Evolutionary conservation across 2,888 invertebrate species (phyloP).

Genomic region (Cacoxenus indagator): DNA sequence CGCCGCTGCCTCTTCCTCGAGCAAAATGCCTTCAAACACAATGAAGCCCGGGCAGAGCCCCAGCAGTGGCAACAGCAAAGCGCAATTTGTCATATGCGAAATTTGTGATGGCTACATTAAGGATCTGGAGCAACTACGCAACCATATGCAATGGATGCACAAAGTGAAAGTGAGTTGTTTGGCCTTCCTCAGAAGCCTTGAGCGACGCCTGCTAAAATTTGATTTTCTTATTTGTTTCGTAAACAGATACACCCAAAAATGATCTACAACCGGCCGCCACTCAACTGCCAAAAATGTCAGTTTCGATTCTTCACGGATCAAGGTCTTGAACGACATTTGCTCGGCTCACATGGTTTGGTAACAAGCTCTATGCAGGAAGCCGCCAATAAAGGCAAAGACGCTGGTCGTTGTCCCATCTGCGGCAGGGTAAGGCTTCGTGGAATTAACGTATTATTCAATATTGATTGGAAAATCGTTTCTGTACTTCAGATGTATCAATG

Average conservation of each 20-base stretch:
- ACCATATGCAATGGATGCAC: slow-evolving; percentile 98
- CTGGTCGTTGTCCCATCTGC: slow-evolving; percentile 94
- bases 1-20: slow-evolving; percentile 60
- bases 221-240: background rate
- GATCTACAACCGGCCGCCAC: slow-evolving; percentile 93
- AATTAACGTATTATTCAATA: background rate
- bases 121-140: slow-evolving; percentile 92
- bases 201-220: background rate
- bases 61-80: slow-evolving; percentile 75
- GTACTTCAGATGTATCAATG: slow-evolving; percentile 93
- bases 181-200: background rate
- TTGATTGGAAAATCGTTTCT: too few species aligned
- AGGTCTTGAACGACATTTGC: slow-evolving; percentile 93
- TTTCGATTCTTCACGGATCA: slow-evolving; percentile 97
- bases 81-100: slow-evolving; percentile 93
- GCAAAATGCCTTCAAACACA: slow-evolving; percentile 61
- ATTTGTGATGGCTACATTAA: slow-evolving; percentile 98
- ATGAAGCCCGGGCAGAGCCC: slow-evolving; percentile 72
- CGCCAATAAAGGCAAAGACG: slow-evolving; percentile 94
- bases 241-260: slow-evolving; percentile 88
- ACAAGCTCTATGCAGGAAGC: slow-evolving; percentile 97
- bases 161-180: slow-evolving; percentile 81
- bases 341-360: slow-evolving; percentile 94
- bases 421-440: slow-evolving; percentile 79
- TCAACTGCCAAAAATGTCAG: slow-evolving; percentile 97